A percentile compares a stretch with the other conserved stretches of the same genome.
Evolutionary conservation across 2,797 vertebrate species (phyloP).

Genomic region (Botia almorhae): DNA sequence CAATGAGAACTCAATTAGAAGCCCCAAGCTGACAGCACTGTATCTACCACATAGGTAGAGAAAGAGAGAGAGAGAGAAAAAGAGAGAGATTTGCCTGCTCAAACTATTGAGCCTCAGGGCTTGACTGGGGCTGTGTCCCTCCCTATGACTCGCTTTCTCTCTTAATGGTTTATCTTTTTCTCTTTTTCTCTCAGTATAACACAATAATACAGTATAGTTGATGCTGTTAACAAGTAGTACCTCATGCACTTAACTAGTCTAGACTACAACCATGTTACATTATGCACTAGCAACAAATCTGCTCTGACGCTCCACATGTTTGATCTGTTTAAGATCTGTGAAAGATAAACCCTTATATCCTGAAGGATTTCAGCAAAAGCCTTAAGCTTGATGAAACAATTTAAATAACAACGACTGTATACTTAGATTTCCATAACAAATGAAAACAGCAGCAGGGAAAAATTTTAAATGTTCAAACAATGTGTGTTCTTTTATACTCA

Average conservation of each 20-base stretch:
- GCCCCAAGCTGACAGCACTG: constrained; percentile 84
- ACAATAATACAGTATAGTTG: constrained; percentile 4
- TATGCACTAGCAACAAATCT: not conserved
- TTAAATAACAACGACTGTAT: constrained; percentile 21
- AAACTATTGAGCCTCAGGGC: constrained; percentile 62
- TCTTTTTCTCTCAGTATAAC: not conserved
- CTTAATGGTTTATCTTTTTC: constrained; percentile 24
- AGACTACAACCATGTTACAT: not conserved
- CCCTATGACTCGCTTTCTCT: constrained; percentile 57
- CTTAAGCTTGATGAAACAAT: constrained; percentile 45
- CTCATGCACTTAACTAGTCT: constrained; percentile 32
- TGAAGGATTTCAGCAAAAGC: constrained; percentile 30
- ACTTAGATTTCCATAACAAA: constrained; percentile 24
- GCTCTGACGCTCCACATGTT: not conserved
- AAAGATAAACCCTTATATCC: constrained; percentile 14
- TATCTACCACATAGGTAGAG: constrained; percentile 84
- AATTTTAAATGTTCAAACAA: constrained; percentile 14
- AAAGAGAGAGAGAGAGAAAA: constrained; percentile 54
- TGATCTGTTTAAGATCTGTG: not conserved
- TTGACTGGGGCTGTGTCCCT: constrained; percentile 69
- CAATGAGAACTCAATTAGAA: constrained; percentile 87
- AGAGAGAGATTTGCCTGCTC: constrained; percentile 69
- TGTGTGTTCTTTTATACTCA: constrained; percentile 15
- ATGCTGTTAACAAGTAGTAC: constrained; percentile 44
- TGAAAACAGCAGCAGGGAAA: constrained; percentile 24